Conservation (phyloP, 2,113 vertebrate species). For the Donacobius atricapilla region DNA sequence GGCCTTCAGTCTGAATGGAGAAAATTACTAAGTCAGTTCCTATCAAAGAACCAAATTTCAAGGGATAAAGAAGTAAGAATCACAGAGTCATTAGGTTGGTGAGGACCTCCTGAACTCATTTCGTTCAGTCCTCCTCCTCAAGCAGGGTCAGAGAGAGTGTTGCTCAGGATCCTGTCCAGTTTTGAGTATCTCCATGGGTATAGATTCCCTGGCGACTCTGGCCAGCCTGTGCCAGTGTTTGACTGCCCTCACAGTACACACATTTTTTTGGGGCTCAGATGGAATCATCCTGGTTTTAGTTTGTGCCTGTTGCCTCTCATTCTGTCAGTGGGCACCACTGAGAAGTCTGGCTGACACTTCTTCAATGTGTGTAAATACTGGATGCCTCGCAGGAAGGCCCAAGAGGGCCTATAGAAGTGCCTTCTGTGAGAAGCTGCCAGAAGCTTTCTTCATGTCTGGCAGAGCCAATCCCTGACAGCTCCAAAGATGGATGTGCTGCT, state of each 20-base stretch:
- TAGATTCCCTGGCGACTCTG: neutral
- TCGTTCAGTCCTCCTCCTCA: neutral
- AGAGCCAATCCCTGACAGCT: neutral
- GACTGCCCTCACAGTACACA: neutral
- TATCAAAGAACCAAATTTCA: neutral
- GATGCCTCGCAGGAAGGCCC: neutral
- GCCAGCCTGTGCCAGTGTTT: neutral
- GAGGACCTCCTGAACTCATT: neutral
- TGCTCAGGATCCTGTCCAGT: neutral
- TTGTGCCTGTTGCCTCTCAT: neutral
- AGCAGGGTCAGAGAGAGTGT: neutral
- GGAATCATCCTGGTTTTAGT: neutral
- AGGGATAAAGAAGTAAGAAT: neutral
- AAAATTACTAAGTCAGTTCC: neutral
- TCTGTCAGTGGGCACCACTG: neutral
- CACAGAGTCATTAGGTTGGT: neutral
- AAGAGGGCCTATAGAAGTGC: neutral
- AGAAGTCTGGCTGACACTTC: neutral
- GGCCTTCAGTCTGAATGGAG: neutral
- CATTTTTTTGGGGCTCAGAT: neutral
- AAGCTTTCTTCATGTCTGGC: neutral
- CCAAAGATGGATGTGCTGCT: neutral
- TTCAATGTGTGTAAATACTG: neutral
- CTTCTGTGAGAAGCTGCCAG: neutral
- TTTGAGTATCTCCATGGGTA: neutral